These are phyloP conservation scores for Meteorus colon DNA, from an alignment of 2,888 invertebrate species.

Conservation along the genomic window DNA sequence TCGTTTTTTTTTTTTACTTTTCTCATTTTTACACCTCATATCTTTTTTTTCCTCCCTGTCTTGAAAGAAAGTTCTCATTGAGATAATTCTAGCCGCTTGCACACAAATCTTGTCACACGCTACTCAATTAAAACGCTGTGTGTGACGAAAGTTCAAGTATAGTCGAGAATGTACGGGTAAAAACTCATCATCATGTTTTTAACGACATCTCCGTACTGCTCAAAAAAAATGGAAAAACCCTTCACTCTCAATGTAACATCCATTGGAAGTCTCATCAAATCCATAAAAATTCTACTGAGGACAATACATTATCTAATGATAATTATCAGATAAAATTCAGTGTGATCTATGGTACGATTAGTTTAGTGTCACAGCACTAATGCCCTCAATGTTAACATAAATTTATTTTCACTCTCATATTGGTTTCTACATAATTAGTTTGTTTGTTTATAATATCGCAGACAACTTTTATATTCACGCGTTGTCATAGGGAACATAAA, in stretches of 20 bases:
- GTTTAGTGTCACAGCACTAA: neutral
- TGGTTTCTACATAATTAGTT: neutral
- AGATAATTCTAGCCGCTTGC: conserved; percentile 30
- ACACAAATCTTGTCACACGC: conserved; percentile 22
- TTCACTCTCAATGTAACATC: conserved; percentile 6
- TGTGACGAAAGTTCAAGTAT: conserved; percentile 8
- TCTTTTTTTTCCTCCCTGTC: neutral
- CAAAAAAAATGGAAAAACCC: conserved; percentile 3
- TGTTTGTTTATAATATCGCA: neutral
- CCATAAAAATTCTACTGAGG: neutral
- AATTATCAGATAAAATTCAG: neutral
- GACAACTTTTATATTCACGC: neutral
- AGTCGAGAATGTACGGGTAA: neutral
- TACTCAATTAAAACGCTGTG: neutral
- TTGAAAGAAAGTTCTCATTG: conserved; percentile 21
- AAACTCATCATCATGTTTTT: conserved; percentile 23
- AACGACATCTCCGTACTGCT: neutral
- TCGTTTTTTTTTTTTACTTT: conserved; percentile 27
- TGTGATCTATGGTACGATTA: neutral
- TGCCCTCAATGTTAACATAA: neutral
- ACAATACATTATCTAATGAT: neutral
- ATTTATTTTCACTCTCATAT: neutral
- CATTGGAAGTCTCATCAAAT: neutral
- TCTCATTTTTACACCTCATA: conserved; percentile 1
- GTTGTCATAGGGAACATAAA: conserved; percentile 13